These are phyloP conservation scores for Spatulosminthurus flaviceps DNA, from an alignment of 2,888 invertebrate genomes.

Conservation along the genomic window DNA sequence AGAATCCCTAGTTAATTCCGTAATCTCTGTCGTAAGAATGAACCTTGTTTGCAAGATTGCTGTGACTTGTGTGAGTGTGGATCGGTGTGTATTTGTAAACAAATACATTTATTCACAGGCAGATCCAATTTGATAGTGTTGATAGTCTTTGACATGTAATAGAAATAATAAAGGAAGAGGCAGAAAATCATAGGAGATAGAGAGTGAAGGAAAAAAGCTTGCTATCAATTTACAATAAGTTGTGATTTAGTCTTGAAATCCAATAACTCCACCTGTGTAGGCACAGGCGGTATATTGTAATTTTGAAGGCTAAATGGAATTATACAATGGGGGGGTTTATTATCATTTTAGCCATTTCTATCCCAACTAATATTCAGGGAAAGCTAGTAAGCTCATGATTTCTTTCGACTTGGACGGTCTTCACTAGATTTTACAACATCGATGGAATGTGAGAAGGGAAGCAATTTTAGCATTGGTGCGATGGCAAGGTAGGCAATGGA, in stretches of 20 bases:
- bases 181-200: background rate
- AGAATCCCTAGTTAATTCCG: too few species aligned
- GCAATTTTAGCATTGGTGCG: background rate
- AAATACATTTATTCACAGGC: too few species aligned
- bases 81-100: too few species aligned
- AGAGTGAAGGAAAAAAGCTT: background rate
- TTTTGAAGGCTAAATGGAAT: background rate
- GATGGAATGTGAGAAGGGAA: background rate
- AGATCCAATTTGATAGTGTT: too few species aligned
- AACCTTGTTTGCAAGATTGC: too few species aligned
- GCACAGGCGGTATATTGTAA: too few species aligned
- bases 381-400: background rate
- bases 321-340: background rate
- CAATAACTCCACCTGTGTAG: too few species aligned
- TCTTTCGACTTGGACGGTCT: background rate
- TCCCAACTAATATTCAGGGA: background rate
- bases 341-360: background rate
- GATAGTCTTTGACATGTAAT: background rate
- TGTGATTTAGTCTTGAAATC: background rate
- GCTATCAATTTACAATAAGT: slow-evolving; percentile 7
- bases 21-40: too few species aligned
- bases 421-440: background rate
- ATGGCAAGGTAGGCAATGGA: slow-evolving; percentile 12
- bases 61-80: too few species aligned
- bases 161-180: background rate